phyloP scores from a whole-genome alignment of 2,113 vertebrate species.

The Erythrolamprus reginae region DNA sequence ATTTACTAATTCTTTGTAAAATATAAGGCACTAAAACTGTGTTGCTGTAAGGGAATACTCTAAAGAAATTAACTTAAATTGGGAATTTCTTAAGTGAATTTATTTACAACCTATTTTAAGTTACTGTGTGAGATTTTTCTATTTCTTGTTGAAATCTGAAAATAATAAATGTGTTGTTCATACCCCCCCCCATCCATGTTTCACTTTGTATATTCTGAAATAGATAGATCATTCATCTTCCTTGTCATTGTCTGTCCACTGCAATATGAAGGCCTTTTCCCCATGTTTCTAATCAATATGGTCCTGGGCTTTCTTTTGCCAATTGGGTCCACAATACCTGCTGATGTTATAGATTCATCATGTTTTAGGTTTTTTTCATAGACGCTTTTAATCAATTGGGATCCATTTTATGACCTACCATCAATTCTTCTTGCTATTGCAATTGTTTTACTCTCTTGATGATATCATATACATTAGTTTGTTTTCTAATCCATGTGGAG shows the following conservation, averaged over 20 bases:
- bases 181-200: background rate
- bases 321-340: background rate
- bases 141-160: background rate
- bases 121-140: background rate
- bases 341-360: background rate
- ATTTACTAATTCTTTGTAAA: background rate
- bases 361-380: background rate
- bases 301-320: background rate
- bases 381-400: background rate
- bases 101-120: background rate
- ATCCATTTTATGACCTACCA: background rate
- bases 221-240: background rate
- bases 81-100: background rate
- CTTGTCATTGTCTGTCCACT: background rate
- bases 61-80: background rate
- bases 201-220: background rate
- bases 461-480: background rate
- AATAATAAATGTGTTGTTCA: background rate
- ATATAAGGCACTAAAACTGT: background rate
- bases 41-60: background rate
- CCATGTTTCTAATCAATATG: background rate
- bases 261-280: background rate
- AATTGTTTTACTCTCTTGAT: background rate
- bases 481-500: background rate
- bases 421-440: background rate